These are phyloP conservation scores for Sminthurides aquaticus DNA, from an alignment of 2,888 invertebrate species.

Conservation along the genomic window DNA sequence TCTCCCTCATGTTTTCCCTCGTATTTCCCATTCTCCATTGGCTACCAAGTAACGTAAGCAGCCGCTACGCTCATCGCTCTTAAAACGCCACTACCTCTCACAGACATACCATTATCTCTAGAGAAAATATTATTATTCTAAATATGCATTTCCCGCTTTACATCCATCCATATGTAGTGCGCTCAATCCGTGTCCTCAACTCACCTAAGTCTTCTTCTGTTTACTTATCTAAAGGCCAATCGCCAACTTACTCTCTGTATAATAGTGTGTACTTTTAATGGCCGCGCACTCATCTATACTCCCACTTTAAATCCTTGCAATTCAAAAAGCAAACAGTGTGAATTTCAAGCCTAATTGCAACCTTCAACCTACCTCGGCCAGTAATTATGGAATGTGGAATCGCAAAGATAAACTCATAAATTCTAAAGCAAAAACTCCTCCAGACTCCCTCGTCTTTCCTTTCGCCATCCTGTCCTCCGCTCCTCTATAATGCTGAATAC, in stretches of 20 bases:
- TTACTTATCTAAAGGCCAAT: background rate
- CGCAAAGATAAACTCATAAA: background rate
- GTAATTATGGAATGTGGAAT: background rate
- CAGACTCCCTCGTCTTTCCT: no score
- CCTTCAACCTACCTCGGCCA: background rate
- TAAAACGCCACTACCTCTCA: no score
- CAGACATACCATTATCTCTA: no score
- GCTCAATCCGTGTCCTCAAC: background rate
- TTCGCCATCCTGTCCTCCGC: no score
- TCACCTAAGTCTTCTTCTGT: background rate
- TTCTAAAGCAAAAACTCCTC: no score
- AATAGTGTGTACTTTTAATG: no score
- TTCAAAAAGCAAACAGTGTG: background rate
- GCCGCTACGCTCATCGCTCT: background rate
- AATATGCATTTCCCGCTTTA: no score
- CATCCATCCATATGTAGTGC: no score
- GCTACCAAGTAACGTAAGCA: background rate
- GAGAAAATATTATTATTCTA: no score
- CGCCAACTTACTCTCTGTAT: no score
- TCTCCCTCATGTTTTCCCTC: background rate
- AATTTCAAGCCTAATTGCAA: background rate
- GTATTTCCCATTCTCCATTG: background rate
- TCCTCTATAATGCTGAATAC: no score
- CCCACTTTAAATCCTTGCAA: background rate
- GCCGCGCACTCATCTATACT: no score